phyloP scores from a whole-genome alignment of 2,797 vertebrate species.

The Danio kyathit region DNA sequence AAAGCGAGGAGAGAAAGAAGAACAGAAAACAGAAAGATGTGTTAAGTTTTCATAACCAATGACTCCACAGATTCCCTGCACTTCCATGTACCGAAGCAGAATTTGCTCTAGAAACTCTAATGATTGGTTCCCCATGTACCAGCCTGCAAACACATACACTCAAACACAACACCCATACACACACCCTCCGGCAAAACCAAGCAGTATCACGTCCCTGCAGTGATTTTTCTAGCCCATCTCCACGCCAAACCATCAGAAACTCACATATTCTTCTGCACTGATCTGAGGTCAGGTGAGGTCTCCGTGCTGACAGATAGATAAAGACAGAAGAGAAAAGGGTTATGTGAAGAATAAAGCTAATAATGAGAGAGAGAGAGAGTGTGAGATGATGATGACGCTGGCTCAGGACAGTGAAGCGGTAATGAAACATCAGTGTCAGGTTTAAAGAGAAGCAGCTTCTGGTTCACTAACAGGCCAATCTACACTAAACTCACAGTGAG shows the following conservation, averaged over 20 bases:
- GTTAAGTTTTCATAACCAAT: neutral
- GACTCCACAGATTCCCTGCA: slow-evolving; percentile 1
- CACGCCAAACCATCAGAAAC: slow-evolving; percentile 39
- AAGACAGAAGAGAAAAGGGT: slow-evolving; percentile 38
- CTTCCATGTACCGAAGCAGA: slow-evolving; percentile 37
- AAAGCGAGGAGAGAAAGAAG: slow-evolving; percentile 10
- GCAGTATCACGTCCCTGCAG: slow-evolving; percentile 10
- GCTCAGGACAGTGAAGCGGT: neutral
- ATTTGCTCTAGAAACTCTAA: slow-evolving; percentile 28
- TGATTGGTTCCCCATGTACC: slow-evolving; percentile 36
- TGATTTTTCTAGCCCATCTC: slow-evolving; percentile 24
- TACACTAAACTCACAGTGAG: neutral
- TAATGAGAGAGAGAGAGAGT: no score
- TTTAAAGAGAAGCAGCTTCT: slow-evolving; percentile 2
- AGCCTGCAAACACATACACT: slow-evolving; percentile 32
- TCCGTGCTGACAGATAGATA: slow-evolving; percentile 23
- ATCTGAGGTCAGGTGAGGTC: slow-evolving; percentile 39
- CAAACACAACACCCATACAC: slow-evolving; percentile 14
- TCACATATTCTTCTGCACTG: slow-evolving; percentile 46
- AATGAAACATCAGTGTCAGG: slow-evolving; percentile 5
- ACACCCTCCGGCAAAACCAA: slow-evolving; percentile 9
- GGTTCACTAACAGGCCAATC: neutral
- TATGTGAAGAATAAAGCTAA: slow-evolving; percentile 23
- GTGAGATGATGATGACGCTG: neutral
- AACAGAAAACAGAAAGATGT: neutral